Evolutionary conservation across 2,888 invertebrate genomes (phyloP).

Genomic region (Sphaerophoria taeniata): DNA sequence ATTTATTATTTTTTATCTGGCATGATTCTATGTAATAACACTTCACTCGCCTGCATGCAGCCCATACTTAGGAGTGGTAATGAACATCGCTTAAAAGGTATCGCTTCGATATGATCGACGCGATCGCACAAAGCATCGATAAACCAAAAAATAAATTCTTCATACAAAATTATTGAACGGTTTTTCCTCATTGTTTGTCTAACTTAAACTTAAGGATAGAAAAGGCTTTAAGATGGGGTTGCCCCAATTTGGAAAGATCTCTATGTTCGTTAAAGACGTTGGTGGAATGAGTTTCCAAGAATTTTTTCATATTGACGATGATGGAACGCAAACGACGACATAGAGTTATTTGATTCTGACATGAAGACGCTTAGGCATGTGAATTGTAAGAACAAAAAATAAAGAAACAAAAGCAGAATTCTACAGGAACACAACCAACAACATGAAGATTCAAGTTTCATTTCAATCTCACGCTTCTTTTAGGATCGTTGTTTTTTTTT

Average conservation of each 20-base stretch:
- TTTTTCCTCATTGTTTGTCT: neutral
- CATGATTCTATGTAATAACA: slow-evolving; percentile 57
- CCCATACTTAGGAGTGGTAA: slow-evolving; percentile 60
- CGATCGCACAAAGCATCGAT: slow-evolving; percentile 24
- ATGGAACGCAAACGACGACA: neutral
- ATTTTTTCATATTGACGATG: slow-evolving; percentile 3
- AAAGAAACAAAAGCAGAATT: neutral
- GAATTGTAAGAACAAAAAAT: neutral
- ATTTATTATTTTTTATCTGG: slow-evolving; percentile 50
- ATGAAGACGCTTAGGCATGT: slow-evolving; percentile 8
- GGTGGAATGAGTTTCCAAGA: slow-evolving; percentile 5
- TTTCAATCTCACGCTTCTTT: neutral
- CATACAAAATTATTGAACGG: neutral
- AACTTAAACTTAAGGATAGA: slow-evolving; percentile 3
- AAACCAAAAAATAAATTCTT: neutral
- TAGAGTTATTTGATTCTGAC: slow-evolving; percentile 22
- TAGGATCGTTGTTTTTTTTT: neutral
- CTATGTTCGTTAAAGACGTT: neutral
- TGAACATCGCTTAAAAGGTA: slow-evolving; percentile 45
- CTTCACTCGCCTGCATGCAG: neutral
- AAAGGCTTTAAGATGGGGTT: neutral
- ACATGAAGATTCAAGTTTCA: neutral
- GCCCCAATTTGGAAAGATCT: neutral
- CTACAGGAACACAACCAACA: neutral
- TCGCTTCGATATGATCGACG: neutral